A percentile compares a stretch with the other conserved stretches of the same genome.
Conservation (phyloP, 2,888 invertebrate genomes). For the Tetrapedia diversipes region DNA sequence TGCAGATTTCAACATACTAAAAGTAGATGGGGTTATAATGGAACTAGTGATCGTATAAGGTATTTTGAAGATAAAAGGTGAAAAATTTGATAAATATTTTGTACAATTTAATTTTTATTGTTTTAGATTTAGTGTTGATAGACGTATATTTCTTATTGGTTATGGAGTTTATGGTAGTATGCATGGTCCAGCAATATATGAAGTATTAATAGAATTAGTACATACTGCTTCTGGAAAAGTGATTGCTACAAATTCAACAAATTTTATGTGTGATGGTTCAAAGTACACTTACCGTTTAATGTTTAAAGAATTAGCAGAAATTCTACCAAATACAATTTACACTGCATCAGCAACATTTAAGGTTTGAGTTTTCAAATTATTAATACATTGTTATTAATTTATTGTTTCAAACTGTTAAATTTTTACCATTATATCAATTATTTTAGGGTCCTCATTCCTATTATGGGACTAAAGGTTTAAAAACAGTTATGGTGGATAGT, state of each 20-base stretch:
- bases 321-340: conserved; percentile 90
- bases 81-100: neutral
- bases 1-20: conserved; percentile 90
- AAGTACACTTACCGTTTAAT: conserved; percentile 90
- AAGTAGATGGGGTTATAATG: conserved; percentile 93
- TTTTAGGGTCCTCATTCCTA: conserved; percentile 93
- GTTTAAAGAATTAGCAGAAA: conserved; percentile 94
- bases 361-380: conserved; percentile 69
- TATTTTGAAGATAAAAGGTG: conserved; percentile 67
- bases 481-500: conserved; percentile 90
- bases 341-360: conserved; percentile 91
- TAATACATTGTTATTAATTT: neutral
- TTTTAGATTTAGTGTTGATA: conserved; percentile 90
- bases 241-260: conserved; percentile 89
- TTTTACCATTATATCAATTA: conserved; percentile 21
- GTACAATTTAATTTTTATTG: conserved; percentile 7
- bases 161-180: conserved; percentile 94
- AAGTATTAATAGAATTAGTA: conserved; percentile 90
- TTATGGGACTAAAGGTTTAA: conserved; percentile 92
- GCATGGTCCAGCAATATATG: conserved; percentile 90
- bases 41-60: conserved; percentile 91
- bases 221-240: conserved; percentile 90
- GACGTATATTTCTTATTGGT: conserved; percentile 91
- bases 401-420: neutral
- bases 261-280: conserved; percentile 91